Conservation (phyloP, 2,797 vertebrate species). For the Epinephelus malabaricus region DNA sequence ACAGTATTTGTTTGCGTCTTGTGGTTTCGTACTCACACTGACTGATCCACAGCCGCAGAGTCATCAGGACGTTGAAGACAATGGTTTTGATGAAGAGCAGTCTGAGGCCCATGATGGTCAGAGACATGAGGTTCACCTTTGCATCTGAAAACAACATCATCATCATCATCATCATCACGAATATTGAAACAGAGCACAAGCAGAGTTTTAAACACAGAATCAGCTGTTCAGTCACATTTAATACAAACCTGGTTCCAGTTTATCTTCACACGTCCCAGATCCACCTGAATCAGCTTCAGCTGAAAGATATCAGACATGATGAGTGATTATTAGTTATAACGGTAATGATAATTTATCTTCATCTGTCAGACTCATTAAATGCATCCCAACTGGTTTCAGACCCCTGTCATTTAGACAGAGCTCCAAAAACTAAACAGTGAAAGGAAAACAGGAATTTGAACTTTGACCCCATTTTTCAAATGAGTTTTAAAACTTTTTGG, state of each 20-base stretch:
- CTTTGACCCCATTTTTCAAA: too few species aligned
- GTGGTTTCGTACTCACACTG: slow-evolving; percentile 67
- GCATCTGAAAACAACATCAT: slow-evolving; percentile 63
- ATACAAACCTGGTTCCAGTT: slow-evolving; percentile 32
- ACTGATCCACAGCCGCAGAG: slow-evolving; percentile 80
- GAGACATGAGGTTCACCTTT: slow-evolving; percentile 64
- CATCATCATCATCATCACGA: background rate
- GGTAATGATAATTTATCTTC: background rate
- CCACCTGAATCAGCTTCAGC: fast-evolving
- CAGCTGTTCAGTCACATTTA: background rate
- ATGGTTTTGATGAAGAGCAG: slow-evolving; percentile 85
- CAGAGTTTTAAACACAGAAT: too few species aligned
- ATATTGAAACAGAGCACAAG: background rate
- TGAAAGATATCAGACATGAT: background rate
- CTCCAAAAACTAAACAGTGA: too few species aligned
- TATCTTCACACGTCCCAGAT: fast-evolving
- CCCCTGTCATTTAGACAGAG: too few species aligned
- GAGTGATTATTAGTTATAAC: background rate
- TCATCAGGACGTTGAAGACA: slow-evolving; percentile 84
- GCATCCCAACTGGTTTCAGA: too few species aligned
- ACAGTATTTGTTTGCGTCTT: background rate
- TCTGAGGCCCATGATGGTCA: slow-evolving; percentile 76
- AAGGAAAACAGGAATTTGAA: too few species aligned
- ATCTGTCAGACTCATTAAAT: too few species aligned
- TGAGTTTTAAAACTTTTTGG: too few species aligned